These are phyloP conservation scores for Apotomis turbidana DNA, from an alignment of 2,888 invertebrate genomes.

Conservation along the genomic window DNA sequence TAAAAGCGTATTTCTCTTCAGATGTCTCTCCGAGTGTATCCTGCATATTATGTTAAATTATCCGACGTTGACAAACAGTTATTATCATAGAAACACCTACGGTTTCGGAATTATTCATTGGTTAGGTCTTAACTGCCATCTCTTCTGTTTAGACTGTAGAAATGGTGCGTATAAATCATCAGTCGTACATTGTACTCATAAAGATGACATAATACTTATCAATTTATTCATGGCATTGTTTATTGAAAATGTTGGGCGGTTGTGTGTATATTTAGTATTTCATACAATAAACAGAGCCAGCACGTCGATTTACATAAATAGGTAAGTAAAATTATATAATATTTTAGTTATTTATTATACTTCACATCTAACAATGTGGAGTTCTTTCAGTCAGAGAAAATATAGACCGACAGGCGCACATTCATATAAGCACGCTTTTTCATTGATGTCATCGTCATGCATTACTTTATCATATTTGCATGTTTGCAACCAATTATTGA, in stretches of 20 bases:
- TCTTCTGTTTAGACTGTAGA: slow-evolving; percentile 37
- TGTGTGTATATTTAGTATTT: background rate
- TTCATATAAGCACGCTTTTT: too few species aligned
- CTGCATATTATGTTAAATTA: slow-evolving; percentile 38
- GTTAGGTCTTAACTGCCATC: slow-evolving; percentile 29
- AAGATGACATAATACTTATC: slow-evolving; percentile 36
- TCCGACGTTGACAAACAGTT: slow-evolving; percentile 42
- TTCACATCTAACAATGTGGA: too few species aligned
- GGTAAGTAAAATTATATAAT: too few species aligned
- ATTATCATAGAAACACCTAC: slow-evolving; percentile 42
- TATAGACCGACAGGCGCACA: too few species aligned
- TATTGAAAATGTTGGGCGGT: slow-evolving; percentile 4
- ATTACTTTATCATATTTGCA: too few species aligned
- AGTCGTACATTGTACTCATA: slow-evolving; percentile 18
- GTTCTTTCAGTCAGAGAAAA: too few species aligned
- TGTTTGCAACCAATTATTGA: too few species aligned
- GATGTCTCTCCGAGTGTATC: slow-evolving; percentile 36
- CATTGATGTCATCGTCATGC: too few species aligned
- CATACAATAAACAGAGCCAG: background rate
- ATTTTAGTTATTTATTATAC: too few species aligned
- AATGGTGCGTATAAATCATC: slow-evolving; percentile 39
- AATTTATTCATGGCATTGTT: slow-evolving; percentile 32
- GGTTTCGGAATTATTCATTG: slow-evolving; percentile 41
- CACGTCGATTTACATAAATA: background rate
- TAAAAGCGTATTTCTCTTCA: slow-evolving; percentile 39